These are phyloP conservation scores for Therioaphis trifolii DNA, from an alignment of 2,888 invertebrate genomes.

Conservation along the genomic window DNA sequence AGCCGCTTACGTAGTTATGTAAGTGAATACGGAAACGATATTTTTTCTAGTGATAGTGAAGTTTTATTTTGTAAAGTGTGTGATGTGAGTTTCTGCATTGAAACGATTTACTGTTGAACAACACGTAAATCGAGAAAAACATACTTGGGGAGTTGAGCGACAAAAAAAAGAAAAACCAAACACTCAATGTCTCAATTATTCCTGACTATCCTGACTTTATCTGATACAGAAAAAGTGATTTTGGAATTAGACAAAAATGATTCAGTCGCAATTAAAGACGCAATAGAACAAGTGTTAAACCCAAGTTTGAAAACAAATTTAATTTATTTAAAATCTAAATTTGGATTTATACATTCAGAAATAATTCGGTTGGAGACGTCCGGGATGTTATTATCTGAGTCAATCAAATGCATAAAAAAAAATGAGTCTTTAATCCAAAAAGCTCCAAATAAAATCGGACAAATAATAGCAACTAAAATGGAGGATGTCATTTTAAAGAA, in stretches of 20 bases:
- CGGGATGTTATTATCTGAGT: slow-evolving; percentile 19
- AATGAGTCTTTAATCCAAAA: slow-evolving; percentile 10
- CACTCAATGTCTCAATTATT: slow-evolving; percentile 40
- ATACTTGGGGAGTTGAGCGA: slow-evolving; percentile 33
- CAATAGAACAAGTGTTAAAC: not conserved
- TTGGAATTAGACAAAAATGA: slow-evolving; percentile 20
- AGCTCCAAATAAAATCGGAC: too few relatives aligned
- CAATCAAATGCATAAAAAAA: slow-evolving; percentile 25
- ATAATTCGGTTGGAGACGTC: too few relatives aligned
- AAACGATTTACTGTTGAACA: slow-evolving; percentile 39
- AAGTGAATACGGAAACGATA: too few relatives aligned
- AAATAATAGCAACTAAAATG: too few relatives aligned
- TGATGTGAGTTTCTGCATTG: too few relatives aligned
- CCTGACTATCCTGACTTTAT: slow-evolving; percentile 64
- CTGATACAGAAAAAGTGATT: slow-evolving; percentile 61
- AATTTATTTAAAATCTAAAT: not conserved
- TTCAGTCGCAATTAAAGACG: slow-evolving; percentile 36
- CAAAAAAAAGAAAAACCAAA: slow-evolving; percentile 42
- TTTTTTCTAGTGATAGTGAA: too few relatives aligned
- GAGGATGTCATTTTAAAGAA: too few relatives aligned
- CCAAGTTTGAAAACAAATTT: slow-evolving; percentile 16
- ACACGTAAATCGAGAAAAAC: slow-evolving; percentile 37
- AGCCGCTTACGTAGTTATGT: too few relatives aligned
- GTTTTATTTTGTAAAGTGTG: too few relatives aligned
- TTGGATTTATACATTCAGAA: slow-evolving; percentile 27